Evolutionary conservation across 2,113 vertebrate species (phyloP), one percentile per base, ranked within the genome.

Genomic region (Gila orcuttii): DNA sequence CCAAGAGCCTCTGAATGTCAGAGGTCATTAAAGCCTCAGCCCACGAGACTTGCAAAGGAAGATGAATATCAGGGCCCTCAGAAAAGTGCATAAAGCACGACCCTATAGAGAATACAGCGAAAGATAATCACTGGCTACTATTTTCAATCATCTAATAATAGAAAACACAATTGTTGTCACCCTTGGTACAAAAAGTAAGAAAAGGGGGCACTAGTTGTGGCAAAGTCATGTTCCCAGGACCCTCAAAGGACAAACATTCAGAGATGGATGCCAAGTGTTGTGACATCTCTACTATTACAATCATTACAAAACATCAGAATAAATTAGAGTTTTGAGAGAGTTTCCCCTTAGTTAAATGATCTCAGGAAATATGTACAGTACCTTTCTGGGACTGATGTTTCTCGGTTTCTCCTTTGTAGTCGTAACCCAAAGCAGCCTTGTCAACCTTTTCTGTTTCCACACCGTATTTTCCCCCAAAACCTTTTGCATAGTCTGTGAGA

Each of bases 381-480:
- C 97, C 97, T 95, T 90, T 96, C 33, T 36, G 33, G 3, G 33
- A 36, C 33, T 36, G 33, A 36, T 36, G 33, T 36, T 36, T 36
- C 33, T 36, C 33, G 3, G 33, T 36, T 36, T 36, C 33, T 36
- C 33, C 33, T 36, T 36, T 36, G 33, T 36, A 36, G 33, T 36
- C 33, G 33, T 36, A 36, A 36, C 33, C 33, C 33, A 36, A 36
- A 36, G 33, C 33, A 36, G 33, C 33, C 33, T 36, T 36, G 33
- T 36, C 33, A 36, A 36, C 33, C 33, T 36, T 36, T 36, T 36
- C 33, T 36, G 3, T 36, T 36, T 36, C 33, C 33, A 36, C 33
- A 4, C 33, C 33, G 33, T 36, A 36, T 36, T 36, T 36, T 36
- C 33, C 33, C 33, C 33, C 33, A 36, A 36, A 36, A 4, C 33